phyloP scores from a whole-genome alignment of 1,140 invertebrate species.

The Lordiphosa mommai region DNA sequence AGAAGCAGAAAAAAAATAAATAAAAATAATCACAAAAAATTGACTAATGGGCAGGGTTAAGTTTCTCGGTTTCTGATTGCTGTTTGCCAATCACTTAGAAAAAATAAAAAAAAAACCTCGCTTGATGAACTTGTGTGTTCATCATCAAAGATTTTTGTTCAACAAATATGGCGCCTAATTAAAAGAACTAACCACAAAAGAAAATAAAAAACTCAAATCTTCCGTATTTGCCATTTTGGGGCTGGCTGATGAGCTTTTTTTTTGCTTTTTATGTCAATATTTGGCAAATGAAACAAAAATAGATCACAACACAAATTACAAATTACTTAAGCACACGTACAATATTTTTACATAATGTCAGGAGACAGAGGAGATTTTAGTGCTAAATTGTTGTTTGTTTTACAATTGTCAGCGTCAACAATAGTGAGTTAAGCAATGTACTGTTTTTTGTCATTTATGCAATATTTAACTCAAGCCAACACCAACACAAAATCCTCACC shows the following conservation, averaged over 20 bases:
- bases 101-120: slow-evolving; percentile 7
- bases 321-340: slow-evolving; percentile 18
- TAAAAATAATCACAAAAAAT: slow-evolving; percentile 9
- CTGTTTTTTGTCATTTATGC: slow-evolving; percentile 42
- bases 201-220: slow-evolving; percentile 40
- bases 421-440: slow-evolving; percentile 57
- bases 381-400: slow-evolving; percentile 43
- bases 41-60: slow-evolving; percentile 10
- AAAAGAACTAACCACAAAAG: slow-evolving; percentile 36
- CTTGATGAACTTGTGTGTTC: slow-evolving; percentile 62
- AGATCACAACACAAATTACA: slow-evolving; percentile 28
- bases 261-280: slow-evolving; percentile 56
- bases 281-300: slow-evolving; percentile 41
- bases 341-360: slow-evolving; percentile 49
- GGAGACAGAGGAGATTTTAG: slow-evolving; percentile 17
- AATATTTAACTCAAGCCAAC: slow-evolving; percentile 31
- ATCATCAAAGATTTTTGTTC: slow-evolving; percentile 21
- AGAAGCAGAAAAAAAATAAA: slow-evolving; percentile 6
- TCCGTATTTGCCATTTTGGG: slow-evolving; percentile 56
- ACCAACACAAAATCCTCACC: slow-evolving; percentile 4
- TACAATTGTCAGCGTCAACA: slow-evolving; percentile 19
- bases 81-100: slow-evolving; percentile 66
- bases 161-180: slow-evolving; percentile 65
- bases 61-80: slow-evolving; percentile 46
- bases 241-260: slow-evolving; percentile 15